Evolutionary conservation across 2,797 vertebrate genomes (phyloP), one percentile per base, ranked within the genome.

Genomic region (Hyperoplus lanceolatus): DNA sequence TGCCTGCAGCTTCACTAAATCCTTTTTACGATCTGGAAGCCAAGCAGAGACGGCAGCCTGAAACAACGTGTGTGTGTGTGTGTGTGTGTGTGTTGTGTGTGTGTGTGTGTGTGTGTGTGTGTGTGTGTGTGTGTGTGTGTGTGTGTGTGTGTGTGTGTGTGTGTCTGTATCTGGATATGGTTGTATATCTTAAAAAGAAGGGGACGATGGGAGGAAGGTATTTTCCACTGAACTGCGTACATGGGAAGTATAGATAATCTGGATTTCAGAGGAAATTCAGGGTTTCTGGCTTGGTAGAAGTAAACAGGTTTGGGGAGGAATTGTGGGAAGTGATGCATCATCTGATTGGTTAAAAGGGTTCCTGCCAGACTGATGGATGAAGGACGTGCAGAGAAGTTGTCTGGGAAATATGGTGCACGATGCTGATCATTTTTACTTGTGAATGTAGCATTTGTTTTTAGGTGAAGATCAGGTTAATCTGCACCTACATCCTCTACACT

Each of bases 1-100:
- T 0, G 97, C 97, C 90, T 99, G 97, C 36, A 99, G 96, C 82
- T 99, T 99, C 77, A 99, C 98, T 89, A 99, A 93, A 89, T 99
- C 98, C 89, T 99, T 99, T 89, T 98, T 99, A 82, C 98, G 97
- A 93, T 99, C 98, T 99, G 77, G 16, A 48, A 13, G 87, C 73
- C 75, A 67, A 79, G 2, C 74, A 61, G 15, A 85, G 76, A 53
- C 36, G 62, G 36, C 43, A n/a, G 54, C n/a, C 14, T 64, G 55
- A 59, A 6, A 70, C 5, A 43, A 56, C 18, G 29, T 29, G 29
- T 29, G 29, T 29, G 3, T 29, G 29, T 29, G 29, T 29, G 29
- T 29, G 29, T 29, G 21, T 21, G 21, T 21, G 21, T 21, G 21
- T 21, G 21, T 21, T n/a, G n/a, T 29, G 29, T 29, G 29, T 29